These are phyloP conservation scores for Cheirogaleus major DNA, from an alignment of 2,797 vertebrate genomes.

Conservation along the genomic window DNA sequence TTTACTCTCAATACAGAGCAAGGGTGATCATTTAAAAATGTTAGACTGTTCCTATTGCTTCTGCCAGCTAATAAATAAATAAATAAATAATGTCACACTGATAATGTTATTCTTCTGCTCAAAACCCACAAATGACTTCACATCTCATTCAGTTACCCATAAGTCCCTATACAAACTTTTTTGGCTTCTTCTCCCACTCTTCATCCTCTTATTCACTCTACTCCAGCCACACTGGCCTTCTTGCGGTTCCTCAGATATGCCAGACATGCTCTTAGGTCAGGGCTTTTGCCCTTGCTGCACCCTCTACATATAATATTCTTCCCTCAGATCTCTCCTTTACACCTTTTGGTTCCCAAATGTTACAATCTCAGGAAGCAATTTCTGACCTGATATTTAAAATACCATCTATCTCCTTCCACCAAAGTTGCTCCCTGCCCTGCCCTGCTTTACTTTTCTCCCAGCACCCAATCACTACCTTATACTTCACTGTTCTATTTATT, in stretches of 20 bases:
- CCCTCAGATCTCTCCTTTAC: not conserved
- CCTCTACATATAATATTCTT: not conserved
- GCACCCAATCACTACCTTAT: not conserved
- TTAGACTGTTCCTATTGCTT: too few species aligned
- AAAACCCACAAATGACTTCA: not conserved
- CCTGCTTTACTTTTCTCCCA: not conserved
- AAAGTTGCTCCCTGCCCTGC: not conserved
- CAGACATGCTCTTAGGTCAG: not conserved
- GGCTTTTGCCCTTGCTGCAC: not conserved
- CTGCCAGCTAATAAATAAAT: too few species aligned
- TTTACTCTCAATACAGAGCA: not conserved
- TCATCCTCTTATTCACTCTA: not conserved
- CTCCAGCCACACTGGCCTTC: not conserved
- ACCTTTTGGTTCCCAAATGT: not conserved
- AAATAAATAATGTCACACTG: not conserved
- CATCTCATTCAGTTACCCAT: not conserved
- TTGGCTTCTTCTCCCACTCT: not conserved
- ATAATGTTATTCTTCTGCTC: not conserved
- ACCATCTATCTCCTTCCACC: not conserved
- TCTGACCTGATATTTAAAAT: not conserved
- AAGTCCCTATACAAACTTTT: not conserved
- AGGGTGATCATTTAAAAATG: not conserved
- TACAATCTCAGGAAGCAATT: not conserved
- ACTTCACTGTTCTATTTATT: not conserved
- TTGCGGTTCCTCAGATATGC: not conserved